Evolutionary conservation across 92 coral and sea anemone species (phyloP).

Genomic region (Palythoa grandis): DNA sequence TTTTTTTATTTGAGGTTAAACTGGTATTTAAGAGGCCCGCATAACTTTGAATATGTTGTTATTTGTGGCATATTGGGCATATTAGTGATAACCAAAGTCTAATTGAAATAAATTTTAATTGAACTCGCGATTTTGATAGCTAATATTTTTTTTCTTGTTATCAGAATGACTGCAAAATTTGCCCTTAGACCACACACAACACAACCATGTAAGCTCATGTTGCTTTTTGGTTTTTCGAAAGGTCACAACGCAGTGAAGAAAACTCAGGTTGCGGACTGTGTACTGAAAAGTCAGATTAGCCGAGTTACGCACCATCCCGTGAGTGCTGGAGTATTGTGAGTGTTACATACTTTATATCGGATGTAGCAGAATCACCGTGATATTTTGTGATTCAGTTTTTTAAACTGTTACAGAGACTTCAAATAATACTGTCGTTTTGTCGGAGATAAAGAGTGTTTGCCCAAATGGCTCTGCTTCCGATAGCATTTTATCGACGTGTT

Average conservation of each 20-base stretch:
- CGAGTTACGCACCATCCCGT: too few relatives aligned
- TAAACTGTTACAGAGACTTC: background rate
- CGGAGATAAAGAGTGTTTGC: background rate
- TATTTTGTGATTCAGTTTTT: background rate
- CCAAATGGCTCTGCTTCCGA: background rate
- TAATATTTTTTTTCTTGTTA: background rate
- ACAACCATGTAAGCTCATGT: background rate
- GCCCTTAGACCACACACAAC: background rate
- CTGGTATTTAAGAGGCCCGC: constrained; percentile 12
- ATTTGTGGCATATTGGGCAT: constrained; percentile 32
- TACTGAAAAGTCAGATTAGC: too few relatives aligned
- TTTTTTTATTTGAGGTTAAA: constrained; percentile 38
- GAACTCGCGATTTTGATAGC: background rate
- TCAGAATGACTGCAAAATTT: background rate
- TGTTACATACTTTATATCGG: background rate
- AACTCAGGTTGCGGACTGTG: too few relatives aligned
- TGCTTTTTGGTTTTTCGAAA: background rate
- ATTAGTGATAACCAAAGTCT: constrained; percentile 29
- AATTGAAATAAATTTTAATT: constrained; percentile 18
- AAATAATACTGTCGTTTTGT: background rate
- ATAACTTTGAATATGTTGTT: constrained; percentile 13
- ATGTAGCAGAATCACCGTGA: background rate
- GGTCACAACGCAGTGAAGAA: too few relatives aligned
- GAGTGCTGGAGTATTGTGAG: background rate
- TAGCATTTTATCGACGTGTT: background rate